Evolutionary conservation across 2,888 invertebrate species (phyloP).

Genomic region (Epistrophe grossulariae): DNA sequence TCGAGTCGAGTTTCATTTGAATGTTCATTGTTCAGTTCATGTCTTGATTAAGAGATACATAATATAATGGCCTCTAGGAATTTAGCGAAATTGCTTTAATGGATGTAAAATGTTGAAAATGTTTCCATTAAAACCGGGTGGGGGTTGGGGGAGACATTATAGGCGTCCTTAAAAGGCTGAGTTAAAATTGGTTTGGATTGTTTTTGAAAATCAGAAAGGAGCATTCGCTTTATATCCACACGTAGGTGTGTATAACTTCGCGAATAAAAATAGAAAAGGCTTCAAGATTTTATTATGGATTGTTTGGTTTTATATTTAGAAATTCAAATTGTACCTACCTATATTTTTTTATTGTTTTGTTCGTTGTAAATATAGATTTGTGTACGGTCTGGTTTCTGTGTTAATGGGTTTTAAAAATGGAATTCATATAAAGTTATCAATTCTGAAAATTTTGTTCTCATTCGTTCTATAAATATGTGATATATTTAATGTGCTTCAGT

Average conservation of each 20-base stretch:
- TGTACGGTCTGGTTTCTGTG: neutral
- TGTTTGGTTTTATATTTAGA: neutral
- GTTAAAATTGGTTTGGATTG: constrained; percentile 3
- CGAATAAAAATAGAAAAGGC: neutral
- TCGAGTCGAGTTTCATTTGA: constrained; percentile 39
- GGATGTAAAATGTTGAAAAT: constrained; percentile 48
- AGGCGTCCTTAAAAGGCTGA: neutral
- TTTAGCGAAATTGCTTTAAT: constrained; percentile 43
- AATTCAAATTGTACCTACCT: neutral
- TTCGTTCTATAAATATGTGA: too few species aligned
- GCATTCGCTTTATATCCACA: neutral
- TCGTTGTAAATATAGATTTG: neutral
- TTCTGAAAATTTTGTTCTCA: too few species aligned
- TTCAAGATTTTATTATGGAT: constrained; percentile 1
- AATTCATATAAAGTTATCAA: neutral
- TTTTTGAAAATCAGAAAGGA: constrained; percentile 1
- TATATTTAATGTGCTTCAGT: too few species aligned
- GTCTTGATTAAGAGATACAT: constrained; percentile 46
- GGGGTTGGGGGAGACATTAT: too few species aligned
- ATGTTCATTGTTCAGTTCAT: constrained; percentile 47
- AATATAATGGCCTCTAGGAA: constrained; percentile 38
- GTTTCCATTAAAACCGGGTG: neutral
- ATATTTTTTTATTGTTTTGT: neutral
- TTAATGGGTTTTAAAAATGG: neutral
- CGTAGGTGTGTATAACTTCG: neutral